A percentile compares a stretch with the other conserved stretches of the same genome.
These are phyloP conservation scores for Calypte anna DNA, from an alignment of 2,113 vertebrate genomes.

Conservation along the genomic window DNA sequence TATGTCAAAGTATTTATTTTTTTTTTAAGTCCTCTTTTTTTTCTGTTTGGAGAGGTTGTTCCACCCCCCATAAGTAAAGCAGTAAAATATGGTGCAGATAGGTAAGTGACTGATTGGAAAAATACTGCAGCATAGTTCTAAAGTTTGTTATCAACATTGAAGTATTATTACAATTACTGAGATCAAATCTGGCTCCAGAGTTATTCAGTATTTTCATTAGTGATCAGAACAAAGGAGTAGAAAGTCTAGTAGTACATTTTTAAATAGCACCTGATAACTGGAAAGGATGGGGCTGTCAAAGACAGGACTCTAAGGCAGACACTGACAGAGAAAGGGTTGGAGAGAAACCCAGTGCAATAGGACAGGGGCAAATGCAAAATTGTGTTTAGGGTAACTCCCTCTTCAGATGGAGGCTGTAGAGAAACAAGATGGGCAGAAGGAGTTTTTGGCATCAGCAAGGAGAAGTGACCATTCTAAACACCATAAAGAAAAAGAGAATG, in stretches of 20 bases:
- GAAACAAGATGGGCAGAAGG: neutral
- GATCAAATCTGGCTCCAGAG: neutral
- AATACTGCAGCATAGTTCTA: neutral
- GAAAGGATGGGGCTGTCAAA: neutral
- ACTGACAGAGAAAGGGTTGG: neutral
- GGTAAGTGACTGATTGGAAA: neutral
- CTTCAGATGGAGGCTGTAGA: neutral
- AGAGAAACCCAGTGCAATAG: neutral
- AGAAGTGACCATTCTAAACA: too few relatives aligned
- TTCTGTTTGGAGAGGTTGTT: neutral
- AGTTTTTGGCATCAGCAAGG: too few relatives aligned
- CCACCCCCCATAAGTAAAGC: too few relatives aligned
- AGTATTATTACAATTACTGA: neutral
- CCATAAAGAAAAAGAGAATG: neutral
- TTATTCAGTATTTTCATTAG: neutral
- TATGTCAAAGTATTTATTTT: neutral
- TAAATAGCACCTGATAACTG: neutral
- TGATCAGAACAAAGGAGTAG: neutral
- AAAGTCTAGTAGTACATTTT: neutral
- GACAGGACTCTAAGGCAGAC: neutral
- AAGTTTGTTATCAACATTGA: neutral
- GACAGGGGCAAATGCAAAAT: neutral
- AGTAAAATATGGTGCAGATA: fast-evolving
- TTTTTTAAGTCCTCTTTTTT: neutral
- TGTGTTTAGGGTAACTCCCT: neutral